Percentiles rank a stretch among this genome's conserved stretches.
phyloP scores from a whole-genome alignment of 2,797 vertebrate genomes.

The Brachymystax lenok region DNA sequence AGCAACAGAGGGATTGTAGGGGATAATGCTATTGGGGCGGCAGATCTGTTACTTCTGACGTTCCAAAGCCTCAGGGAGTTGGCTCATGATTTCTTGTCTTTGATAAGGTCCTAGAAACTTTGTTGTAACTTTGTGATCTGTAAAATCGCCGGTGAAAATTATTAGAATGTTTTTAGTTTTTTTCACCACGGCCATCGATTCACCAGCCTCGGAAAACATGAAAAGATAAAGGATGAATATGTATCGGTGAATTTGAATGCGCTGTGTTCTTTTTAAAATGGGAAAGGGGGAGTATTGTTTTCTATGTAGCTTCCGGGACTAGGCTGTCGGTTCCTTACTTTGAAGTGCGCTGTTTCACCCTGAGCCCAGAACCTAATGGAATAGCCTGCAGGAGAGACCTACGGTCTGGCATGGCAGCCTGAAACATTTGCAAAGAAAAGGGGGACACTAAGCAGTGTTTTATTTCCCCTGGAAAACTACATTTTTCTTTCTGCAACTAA shows the following conservation, averaged over 20 bases:
- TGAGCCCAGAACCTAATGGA: constrained; percentile 82
- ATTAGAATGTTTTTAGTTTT: not conserved
- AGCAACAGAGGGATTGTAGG: constrained; percentile 72
- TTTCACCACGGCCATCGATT: not conserved
- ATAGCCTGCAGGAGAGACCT: constrained; percentile 79
- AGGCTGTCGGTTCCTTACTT: constrained; percentile 81
- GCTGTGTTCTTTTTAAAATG: not conserved
- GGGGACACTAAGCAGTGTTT: constrained; percentile 47
- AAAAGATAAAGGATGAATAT: constrained; percentile 38
- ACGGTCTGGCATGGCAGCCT: constrained; percentile 50
- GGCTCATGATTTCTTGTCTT: constrained; percentile 83
- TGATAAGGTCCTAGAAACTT: constrained; percentile 93
- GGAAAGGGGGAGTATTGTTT: constrained; percentile 34
- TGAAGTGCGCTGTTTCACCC: constrained; percentile 89
- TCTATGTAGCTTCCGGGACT: constrained; percentile 86
- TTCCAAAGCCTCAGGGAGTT: constrained; percentile 80
- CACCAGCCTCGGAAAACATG: constrained; percentile 2
- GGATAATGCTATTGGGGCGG: constrained; percentile 79
- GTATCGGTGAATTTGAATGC: not conserved
- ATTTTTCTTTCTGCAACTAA: constrained; percentile 42
- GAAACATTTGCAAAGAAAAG: constrained; percentile 51
- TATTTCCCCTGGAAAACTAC: constrained; percentile 40
- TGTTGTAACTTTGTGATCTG: constrained; percentile 62
- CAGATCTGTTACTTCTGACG: constrained; percentile 79
- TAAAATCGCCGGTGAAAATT: not conserved